Percentiles rank a stretch among this genome's conserved stretches.
These are phyloP conservation scores for Saguinus imperator DNA, from an alignment of 2,113 vertebrate species.

Conservation along the genomic window DNA sequence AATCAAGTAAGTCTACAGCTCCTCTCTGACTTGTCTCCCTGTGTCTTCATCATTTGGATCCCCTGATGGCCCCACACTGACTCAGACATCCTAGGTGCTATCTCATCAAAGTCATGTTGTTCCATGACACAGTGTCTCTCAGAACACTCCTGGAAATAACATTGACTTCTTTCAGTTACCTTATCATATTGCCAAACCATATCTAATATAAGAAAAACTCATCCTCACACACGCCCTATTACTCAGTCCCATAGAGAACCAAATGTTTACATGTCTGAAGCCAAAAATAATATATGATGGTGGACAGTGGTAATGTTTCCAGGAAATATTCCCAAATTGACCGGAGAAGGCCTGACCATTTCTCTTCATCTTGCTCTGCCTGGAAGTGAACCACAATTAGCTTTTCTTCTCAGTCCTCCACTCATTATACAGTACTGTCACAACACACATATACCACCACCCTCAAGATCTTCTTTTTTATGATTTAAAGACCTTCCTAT, in stretches of 20 bases:
- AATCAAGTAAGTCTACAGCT: slow-evolving; percentile 52
- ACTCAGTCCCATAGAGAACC: slow-evolving; percentile 42
- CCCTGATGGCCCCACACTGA: slow-evolving; percentile 24
- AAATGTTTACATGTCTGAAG: slow-evolving; percentile 54
- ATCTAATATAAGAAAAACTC: slow-evolving; percentile 62
- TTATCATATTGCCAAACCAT: slow-evolving; percentile 68
- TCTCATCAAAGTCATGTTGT: slow-evolving; percentile 60
- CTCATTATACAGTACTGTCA: background rate
- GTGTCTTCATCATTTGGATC: slow-evolving; percentile 25
- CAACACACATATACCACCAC: background rate
- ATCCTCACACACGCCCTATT: slow-evolving; percentile 57
- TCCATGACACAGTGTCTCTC: slow-evolving; percentile 64
- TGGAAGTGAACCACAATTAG: background rate
- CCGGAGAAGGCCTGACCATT: slow-evolving; percentile 27
- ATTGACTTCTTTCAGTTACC: slow-evolving; percentile 48
- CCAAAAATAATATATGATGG: slow-evolving; percentile 64
- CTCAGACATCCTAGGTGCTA: background rate
- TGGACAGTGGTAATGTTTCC: slow-evolving; percentile 23
- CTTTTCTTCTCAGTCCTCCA: slow-evolving; percentile 6
- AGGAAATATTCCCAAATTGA: slow-evolving; percentile 37
- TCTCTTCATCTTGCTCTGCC: background rate
- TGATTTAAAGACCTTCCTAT: background rate
- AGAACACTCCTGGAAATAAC: slow-evolving; percentile 67
- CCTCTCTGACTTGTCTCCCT: slow-evolving; percentile 20
- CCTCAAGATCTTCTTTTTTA: background rate